Percentiles rank a stretch among this genome's conserved stretches.
Evolutionary conservation across 1,140 invertebrate genomes (phyloP).

Genomic region (Frieseomelitta varia): DNA sequence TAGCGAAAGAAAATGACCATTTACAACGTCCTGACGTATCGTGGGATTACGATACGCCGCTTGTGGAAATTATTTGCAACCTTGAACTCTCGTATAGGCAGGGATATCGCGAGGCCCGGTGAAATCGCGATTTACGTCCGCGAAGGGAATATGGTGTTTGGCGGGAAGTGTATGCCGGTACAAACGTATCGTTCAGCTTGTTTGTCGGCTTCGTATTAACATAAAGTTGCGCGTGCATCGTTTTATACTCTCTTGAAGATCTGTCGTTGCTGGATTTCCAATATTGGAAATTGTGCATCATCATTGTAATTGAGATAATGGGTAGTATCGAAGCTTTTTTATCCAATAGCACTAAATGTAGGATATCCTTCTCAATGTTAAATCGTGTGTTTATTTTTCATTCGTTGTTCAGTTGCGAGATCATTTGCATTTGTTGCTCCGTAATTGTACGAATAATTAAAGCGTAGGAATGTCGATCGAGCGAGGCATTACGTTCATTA

Average conservation of each 20-base stretch:
- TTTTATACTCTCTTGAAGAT: not conserved
- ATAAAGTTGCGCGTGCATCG: not conserved
- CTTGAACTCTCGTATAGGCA: constrained; percentile 52
- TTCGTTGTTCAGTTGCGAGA: no score
- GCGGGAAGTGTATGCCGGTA: not conserved
- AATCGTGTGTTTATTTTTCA: no score
- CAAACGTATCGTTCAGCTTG: constrained; percentile 10
- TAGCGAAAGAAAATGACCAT: constrained; percentile 16
- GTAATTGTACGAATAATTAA: no score
- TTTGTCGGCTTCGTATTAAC: not conserved
- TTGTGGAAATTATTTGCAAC: constrained; percentile 30
- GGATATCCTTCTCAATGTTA: not conserved
- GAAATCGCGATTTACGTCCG: constrained; percentile 48
- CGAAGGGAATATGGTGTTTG: not conserved
- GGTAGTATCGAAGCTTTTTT: no score
- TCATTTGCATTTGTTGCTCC: no score
- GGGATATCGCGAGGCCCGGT: constrained; percentile 36
- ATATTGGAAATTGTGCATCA: not conserved
- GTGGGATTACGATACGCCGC: not conserved
- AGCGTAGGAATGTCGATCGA: no score
- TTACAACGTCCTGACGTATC: not conserved
- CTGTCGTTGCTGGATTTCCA: not conserved
- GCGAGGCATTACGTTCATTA: no score
- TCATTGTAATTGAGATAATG: not conserved
- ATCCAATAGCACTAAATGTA: not conserved